phyloP scores from a whole-genome alignment of 2,113 vertebrate species.

The Heptranchias perlo region DNA sequence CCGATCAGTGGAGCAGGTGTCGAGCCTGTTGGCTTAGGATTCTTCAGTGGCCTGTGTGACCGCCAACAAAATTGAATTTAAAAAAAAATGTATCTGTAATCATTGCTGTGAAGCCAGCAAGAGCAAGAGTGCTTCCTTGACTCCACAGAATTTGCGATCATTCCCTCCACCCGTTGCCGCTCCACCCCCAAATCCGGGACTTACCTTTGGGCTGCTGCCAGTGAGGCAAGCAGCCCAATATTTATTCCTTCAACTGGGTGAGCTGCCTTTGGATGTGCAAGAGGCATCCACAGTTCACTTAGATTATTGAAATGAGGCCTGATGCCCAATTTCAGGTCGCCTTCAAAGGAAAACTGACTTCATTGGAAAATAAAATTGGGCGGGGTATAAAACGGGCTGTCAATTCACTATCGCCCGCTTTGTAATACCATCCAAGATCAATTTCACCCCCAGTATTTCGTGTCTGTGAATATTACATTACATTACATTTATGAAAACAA shows the following conservation, averaged over 20 bases:
- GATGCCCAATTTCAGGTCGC: background rate
- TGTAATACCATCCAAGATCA: background rate
- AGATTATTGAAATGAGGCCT: background rate
- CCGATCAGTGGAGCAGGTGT: too few relatives aligned
- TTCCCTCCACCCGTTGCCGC: background rate
- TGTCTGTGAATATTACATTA: too few relatives aligned
- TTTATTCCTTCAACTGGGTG: background rate
- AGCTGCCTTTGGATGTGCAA: background rate
- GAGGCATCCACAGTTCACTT: background rate
- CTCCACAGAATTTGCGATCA: too few relatives aligned
- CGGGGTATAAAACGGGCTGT: too few relatives aligned
- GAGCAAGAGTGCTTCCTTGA: too few relatives aligned
- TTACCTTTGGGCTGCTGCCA: background rate
- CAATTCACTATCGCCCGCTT: background rate
- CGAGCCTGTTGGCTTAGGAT: too few relatives aligned
- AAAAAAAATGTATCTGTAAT: too few relatives aligned
- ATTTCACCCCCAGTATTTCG: background rate
- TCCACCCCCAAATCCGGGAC: background rate
- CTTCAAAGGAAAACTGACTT: too few relatives aligned
- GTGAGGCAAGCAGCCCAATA: background rate
- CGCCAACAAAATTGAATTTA: too few relatives aligned
- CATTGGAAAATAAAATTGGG: too few relatives aligned
- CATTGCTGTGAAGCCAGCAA: too few relatives aligned
- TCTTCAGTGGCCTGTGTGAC: too few relatives aligned
- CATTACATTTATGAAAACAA: background rate